Evolutionary conservation across 2,113 vertebrate species (phyloP).

Genomic region (Hypocryptadius cinnamomeus): DNA sequence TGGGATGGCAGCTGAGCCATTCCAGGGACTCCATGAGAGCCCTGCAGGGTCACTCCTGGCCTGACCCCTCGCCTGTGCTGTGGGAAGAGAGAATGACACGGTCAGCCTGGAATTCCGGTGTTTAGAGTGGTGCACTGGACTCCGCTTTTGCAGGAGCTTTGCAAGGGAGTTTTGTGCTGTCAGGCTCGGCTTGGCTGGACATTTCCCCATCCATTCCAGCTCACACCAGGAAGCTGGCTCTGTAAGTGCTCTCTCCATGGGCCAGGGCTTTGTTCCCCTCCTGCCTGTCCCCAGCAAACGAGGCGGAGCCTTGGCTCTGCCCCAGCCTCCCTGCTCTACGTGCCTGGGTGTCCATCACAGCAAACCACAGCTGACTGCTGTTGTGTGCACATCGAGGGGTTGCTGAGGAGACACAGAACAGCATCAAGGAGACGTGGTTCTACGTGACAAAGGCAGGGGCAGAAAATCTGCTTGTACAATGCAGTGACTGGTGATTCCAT

Average conservation of each 20-base stretch:
- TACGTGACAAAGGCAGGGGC: not conserved
- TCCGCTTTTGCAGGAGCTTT: not conserved
- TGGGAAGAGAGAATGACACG: not conserved
- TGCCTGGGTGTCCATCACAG: not conserved
- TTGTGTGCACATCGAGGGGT: rapidly evolving
- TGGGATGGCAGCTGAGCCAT: not conserved
- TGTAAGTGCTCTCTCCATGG: not conserved
- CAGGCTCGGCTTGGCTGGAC: not conserved
- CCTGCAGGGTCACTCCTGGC: not conserved
- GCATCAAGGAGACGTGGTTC: not conserved
- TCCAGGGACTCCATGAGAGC: not conserved
- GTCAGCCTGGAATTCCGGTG: not conserved
- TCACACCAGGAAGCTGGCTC: not conserved
- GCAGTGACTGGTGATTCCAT: not conserved
- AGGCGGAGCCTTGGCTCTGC: not conserved
- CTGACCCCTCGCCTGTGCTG: rapidly evolving
- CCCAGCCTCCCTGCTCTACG: not conserved
- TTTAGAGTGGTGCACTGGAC: not conserved
- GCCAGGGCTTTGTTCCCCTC: not conserved
- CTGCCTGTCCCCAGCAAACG: not conserved
- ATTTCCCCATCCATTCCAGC: not conserved
- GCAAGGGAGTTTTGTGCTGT: not conserved
- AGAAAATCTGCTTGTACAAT: not conserved
- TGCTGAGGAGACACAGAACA: not conserved
- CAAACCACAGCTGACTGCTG: not conserved